Base-by-base conservation (phyloP, 2,888 invertebrate species). In the Aporophyla lueneburgensis region DNA sequence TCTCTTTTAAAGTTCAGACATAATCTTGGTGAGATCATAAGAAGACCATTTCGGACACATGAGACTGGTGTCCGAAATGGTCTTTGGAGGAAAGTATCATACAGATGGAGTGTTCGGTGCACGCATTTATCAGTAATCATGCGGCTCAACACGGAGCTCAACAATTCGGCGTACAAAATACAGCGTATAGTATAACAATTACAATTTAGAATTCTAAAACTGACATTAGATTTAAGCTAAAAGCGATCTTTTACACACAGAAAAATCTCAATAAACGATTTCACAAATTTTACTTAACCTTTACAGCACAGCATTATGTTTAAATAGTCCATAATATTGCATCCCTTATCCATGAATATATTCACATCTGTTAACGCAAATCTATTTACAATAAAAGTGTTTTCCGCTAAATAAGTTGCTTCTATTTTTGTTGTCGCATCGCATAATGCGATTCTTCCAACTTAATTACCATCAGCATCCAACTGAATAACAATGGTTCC, bases 401-500 rank as follows among this genome's bases (percentile, higher is more conserved):
- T 71, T 68, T 16, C n/a, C 24, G 19, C 24, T 59, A 33, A 71
- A 51, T 33, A 21, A 62, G 21, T 68, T 68, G n/a, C 43, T 61
- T 81, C 68, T 85, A 81, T 61, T 85, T 74, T 40, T 6, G 62
- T 62, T n/a, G 10, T 56, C 10, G 7, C 16, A 5, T 19, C 19
- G 61, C 33, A n/a, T 40, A 53, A 56, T 58, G 56, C 46, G 63
- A 49, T 82, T 82, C 56, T 71, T 67, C 5, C 58, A 49, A 24
- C 66, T 59, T 68, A 82, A 82, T 82, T 56, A 27, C 58, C 58
- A 33, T 58, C 53, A 63, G 77, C n/a, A 53, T 82, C 33, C 33
- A 76, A 82, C 76, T 63, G 70, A 82, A 67, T 81, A 86, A 85
- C 76, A 81, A 82, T 76, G 49, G 62, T 19, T 7, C 7, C 24